A percentile compares a stretch with the other conserved stretches of the same genome.
Evolutionary conservation across 2,888 invertebrate genomes (phyloP).

Genomic region (Patella pellucida): DNA sequence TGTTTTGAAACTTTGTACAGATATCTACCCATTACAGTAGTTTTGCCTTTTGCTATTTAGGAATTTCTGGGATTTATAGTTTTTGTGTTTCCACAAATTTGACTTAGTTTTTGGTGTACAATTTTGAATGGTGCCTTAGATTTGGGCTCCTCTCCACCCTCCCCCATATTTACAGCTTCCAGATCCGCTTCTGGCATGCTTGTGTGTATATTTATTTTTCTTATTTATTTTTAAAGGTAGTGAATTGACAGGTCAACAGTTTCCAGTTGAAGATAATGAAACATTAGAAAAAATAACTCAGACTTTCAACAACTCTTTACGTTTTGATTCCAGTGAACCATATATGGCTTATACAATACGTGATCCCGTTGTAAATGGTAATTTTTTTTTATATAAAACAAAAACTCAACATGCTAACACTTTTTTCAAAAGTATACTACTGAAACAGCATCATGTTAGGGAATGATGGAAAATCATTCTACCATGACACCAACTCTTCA

Average conservation of each 20-base stretch:
- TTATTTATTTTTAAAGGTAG: slow-evolving; percentile 55
- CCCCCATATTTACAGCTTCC: neutral
- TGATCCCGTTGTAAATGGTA: slow-evolving; percentile 91
- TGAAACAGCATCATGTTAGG: too few relatives aligned
- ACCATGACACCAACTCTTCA: too few relatives aligned
- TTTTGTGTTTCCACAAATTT: too few relatives aligned
- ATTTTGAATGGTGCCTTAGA: too few relatives aligned
- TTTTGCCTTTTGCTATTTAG: too few relatives aligned
- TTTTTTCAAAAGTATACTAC: too few relatives aligned
- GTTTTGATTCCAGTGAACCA: slow-evolving; percentile 76
- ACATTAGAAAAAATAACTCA: slow-evolving; percentile 70
- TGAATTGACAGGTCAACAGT: slow-evolving; percentile 39
- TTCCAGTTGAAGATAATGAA: slow-evolving; percentile 59
- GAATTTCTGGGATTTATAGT: too few relatives aligned
- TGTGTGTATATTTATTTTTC: neutral
- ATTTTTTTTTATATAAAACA: neutral
- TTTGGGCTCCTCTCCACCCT: neutral
- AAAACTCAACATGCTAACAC: too few relatives aligned
- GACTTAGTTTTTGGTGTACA: too few relatives aligned
- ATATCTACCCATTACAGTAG: too few relatives aligned
- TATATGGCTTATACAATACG: slow-evolving; percentile 91
- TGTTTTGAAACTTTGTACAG: too few relatives aligned
- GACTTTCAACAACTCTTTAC: slow-evolving; percentile 74
- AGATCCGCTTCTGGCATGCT: neutral
- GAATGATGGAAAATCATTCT: too few relatives aligned